Conservation (phyloP, 2,888 invertebrate genomes). For the Ephialtes manifestator region DNA sequence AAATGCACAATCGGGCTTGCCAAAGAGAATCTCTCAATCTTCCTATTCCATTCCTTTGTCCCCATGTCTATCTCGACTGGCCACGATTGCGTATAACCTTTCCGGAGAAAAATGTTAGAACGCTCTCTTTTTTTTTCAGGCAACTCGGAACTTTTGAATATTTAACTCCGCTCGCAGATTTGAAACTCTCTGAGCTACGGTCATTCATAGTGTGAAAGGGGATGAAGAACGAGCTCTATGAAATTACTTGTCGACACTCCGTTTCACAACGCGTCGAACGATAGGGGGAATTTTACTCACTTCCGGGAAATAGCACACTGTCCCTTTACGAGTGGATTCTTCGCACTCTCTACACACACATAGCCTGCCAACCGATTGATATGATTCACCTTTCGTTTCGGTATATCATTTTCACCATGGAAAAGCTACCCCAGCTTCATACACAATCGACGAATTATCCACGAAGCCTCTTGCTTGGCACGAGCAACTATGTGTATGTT, state of each 20-base stretch:
- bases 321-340: slow-evolving; percentile 35
- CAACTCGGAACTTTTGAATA: too few species aligned
- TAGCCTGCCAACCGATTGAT: slow-evolving; percentile 52
- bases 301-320: slow-evolving; percentile 8
- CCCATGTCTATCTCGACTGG: too few species aligned
- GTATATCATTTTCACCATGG: slow-evolving; percentile 37
- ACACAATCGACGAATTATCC: slow-evolving; percentile 59
- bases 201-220: too few species aligned
- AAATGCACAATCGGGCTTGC: too few species aligned
- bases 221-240: slow-evolving; percentile 8
- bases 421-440: slow-evolving; percentile 17
- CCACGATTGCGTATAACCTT: too few species aligned
- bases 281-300: not conserved
- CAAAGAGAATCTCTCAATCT: too few species aligned
- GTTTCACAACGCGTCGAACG: not conserved
- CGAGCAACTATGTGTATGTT: slow-evolving; percentile 8
- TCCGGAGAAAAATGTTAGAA: too few species aligned
- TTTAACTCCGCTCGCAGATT: too few species aligned
- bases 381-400: slow-evolving; percentile 41
- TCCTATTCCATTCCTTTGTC: too few species aligned
- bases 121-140: too few species aligned
- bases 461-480: not conserved
- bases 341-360: not conserved
- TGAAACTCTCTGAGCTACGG: too few species aligned
- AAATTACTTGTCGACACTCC: slow-evolving; percentile 28